Base-by-base conservation (phyloP, 2,888 invertebrate species). In the Cephus sareptanus region DNA sequence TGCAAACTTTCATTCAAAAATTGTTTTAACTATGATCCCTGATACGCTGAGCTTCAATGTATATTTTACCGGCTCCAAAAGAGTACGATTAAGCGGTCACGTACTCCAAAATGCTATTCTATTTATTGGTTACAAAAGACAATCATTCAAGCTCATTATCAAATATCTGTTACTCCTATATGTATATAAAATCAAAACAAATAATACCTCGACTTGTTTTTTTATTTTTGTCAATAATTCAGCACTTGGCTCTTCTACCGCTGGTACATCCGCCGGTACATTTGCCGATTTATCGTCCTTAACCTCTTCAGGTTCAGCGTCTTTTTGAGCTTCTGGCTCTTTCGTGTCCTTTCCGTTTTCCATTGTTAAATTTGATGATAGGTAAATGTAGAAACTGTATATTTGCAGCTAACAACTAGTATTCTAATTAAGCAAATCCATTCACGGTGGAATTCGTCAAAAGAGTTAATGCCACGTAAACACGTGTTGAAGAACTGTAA, bases 131-230 rank as follows among this genome's bases (percentile, higher is more conserved):
- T 40, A 4, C 13, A 40, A 40, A 40, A 40, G 37, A 15, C 70
- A 70, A 70, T 70, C 70, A 70, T 33, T 70, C 70, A 30, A 70
- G 30, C 70, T 13, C 13, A 2, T 12, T n/a, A 70, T 70, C 33
- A 33, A 70, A 31, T 33, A 30, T n/a, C 30, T n/a, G 1, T 34
- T 70, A 70, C 13, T 70, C 70, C 1, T 13, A 12, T n/a, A 31
- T 13, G 31, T 13, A n/a, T 77, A 33, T 69, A 33, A 76, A 34
- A 35, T 74, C 12, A 68, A n/a, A 33, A 40, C 37, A 40, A 15
- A 40, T 37, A 37, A 37, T 86, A 90, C 90, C 86, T 91, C 90
- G 4, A 91, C 73, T 81, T 89, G 89, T 74, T 81, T 75, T 77
- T 83, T 88, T 23, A 91, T 87, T 79, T 86, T 87, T 15, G 82